Evolutionary conservation across 37 sponge, comb jelly and placozoan genomes (phyloP), one percentile per base, ranked within the genome.

Genomic region (Aplysina aerophoba): DNA sequence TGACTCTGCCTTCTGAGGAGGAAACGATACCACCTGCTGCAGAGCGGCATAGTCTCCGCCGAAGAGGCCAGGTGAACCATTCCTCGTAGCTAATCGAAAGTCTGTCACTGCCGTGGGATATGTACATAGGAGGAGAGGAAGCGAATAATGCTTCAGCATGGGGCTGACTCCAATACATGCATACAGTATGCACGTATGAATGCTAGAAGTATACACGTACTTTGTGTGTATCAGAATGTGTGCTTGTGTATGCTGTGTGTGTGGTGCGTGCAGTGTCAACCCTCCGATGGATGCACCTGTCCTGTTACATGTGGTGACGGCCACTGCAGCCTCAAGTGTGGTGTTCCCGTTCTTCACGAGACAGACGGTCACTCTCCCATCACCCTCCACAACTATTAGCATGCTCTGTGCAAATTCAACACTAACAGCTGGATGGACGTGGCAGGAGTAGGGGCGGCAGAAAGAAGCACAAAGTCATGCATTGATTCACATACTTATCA

Each of bases 291-390:
- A 44, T 8, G 50, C 50, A 44, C 50, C 78, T 36, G 54, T 22
- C 41, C 25, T 75, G 38, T 75, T 54, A 75, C 78, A 75, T 0
- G 78, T 75, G 8, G 54, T 75, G 44, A 75, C 78, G 4, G 54
- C 6, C 37, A 75, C 78, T 41, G 50, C n/a, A 3, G 78, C 37
- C 2, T 25, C 24, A 19, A 50, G 54, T 22, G 78, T 75, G 20
- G 78, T 75, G 1, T 8, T 24, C 24, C 78, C 78, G 11, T 24
- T 75, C 78, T 75, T 75, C 3, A 40, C 22, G 44, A 75, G 78
- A 40, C 78, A 75, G 53, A 75, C 78, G 15, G 53, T 75, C 54
- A 75, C 12, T 21, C 3, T 38, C 25, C 37, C 41, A 5, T 75
- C 78, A 0, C 41, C 78, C 53, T 75, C 78, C n/a, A 24, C 33